A percentile compares a stretch with the other conserved stretches of the same genome.
Evolutionary conservation across 2,113 vertebrate genomes (phyloP).

Genomic region (Clarias batrachus): DNA sequence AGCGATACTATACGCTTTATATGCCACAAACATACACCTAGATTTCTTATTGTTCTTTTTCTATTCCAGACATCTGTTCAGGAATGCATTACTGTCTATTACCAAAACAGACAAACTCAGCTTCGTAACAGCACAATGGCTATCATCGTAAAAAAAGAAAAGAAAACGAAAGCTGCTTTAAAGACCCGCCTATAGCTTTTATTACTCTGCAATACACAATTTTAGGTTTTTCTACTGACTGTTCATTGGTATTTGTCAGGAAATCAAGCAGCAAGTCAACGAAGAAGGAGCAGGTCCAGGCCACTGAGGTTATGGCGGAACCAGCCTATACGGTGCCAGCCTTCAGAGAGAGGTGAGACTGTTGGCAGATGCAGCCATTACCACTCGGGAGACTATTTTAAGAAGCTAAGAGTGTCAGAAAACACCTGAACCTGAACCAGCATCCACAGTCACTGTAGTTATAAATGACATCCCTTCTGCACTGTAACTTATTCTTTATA

Average conservation of each 20-base stretch:
- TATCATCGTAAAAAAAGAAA: too few species aligned
- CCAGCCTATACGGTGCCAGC: conserved; percentile 70
- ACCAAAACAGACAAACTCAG: neutral
- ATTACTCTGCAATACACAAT: neutral
- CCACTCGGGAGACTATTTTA: conserved; percentile 42
- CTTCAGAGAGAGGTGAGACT: conserved; percentile 74
- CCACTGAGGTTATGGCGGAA: conserved; percentile 72
- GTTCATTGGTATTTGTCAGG: conserved; percentile 49
- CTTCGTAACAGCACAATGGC: neutral
- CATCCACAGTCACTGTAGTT: conserved; percentile 36
- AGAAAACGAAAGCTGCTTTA: conserved; percentile 16
- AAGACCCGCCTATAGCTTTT: neutral
- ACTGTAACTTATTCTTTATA: neutral
- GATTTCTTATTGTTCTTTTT: neutral
- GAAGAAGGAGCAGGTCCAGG: conserved; percentile 64
- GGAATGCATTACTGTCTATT: neutral
- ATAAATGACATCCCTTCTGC: conserved; percentile 20
- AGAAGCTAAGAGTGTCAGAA: conserved; percentile 48
- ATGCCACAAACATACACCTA: neutral
- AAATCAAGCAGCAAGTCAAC: conserved; percentile 63
- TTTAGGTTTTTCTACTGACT: neutral
- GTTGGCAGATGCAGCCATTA: conserved; percentile 20
- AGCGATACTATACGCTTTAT: neutral
- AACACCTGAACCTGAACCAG: conserved; percentile 46
- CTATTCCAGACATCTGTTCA: neutral